These are phyloP conservation scores for Ondatra zibethicus DNA, from an alignment of 2,113 vertebrate species.

Conservation along the genomic window DNA sequence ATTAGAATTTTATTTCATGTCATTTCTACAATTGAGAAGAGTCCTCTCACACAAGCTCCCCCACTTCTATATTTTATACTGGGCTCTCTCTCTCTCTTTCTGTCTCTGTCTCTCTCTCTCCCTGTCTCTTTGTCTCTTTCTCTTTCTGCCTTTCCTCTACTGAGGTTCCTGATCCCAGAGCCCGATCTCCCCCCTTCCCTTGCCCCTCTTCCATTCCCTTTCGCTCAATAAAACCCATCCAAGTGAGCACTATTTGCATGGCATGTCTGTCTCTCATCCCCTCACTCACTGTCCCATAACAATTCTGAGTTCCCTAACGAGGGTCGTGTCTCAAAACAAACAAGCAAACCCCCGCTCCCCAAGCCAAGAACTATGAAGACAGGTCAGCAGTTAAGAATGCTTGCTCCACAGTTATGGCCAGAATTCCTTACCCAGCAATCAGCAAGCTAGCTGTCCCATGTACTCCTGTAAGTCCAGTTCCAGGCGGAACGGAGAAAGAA, in stretches of 20 bases:
- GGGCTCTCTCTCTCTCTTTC: too few relatives aligned
- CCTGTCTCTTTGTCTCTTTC: too few relatives aligned
- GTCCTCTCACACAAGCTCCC: not conserved
- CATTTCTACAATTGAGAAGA: constrained; percentile 14
- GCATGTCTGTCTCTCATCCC: too few relatives aligned
- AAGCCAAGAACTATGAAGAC: not conserved
- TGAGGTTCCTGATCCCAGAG: too few relatives aligned
- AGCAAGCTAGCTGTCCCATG: too few relatives aligned
- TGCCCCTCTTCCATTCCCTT: too few relatives aligned
- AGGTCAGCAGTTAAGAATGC: not conserved
- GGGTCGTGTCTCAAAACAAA: not conserved
- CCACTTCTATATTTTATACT: not conserved
- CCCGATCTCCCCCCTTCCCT: too few relatives aligned
- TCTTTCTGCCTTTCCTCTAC: too few relatives aligned
- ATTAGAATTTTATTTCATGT: not conserved
- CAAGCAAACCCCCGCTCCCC: not conserved
- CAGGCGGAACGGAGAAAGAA: not conserved
- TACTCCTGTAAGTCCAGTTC: not conserved
- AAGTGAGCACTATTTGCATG: too few relatives aligned
- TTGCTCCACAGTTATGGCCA: not conserved
- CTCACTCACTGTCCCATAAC: too few relatives aligned
- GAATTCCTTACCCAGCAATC: not conserved
- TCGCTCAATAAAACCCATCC: too few relatives aligned
- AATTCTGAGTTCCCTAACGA: not conserved
- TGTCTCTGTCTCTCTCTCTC: too few relatives aligned